These are phyloP conservation scores for Crotophaga sulcirostris DNA, from an alignment of 2,113 vertebrate genomes.

Conservation along the genomic window DNA sequence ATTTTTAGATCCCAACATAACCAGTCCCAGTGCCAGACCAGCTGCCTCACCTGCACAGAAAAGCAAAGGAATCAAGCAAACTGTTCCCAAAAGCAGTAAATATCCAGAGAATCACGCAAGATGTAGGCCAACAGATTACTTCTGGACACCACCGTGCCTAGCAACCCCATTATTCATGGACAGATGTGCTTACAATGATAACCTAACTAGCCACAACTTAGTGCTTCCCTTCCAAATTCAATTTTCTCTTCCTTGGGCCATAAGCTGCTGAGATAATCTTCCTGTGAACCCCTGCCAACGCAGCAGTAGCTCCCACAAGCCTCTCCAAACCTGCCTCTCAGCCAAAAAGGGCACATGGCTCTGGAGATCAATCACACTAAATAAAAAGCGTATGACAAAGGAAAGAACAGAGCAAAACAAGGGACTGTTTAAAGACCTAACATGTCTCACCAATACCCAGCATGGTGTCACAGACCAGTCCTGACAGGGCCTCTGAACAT, in stretches of 20 bases:
- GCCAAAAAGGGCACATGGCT: neutral
- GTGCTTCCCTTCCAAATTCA: neutral
- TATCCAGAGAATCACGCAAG: neutral
- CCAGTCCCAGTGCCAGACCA: conserved; percentile 91
- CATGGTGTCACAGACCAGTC: neutral
- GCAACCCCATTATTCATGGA: neutral
- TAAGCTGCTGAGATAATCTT: neutral
- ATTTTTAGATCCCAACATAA: conserved; percentile 98
- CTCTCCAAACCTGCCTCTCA: neutral
- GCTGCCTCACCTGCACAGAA: conserved; percentile 89
- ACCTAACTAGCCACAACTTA: neutral
- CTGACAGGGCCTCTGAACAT: neutral
- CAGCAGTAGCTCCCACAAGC: neutral
- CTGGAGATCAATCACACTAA: neutral
- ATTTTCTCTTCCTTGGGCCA: neutral
- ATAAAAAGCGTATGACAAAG: neutral
- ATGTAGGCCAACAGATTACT: neutral
- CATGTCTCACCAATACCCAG: neutral
- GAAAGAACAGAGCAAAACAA: neutral
- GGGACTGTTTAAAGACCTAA: neutral
- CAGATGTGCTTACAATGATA: neutral
- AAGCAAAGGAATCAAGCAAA: neutral
- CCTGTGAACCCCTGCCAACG: neutral
- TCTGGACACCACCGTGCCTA: neutral
- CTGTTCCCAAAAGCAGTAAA: neutral